Percentiles rank a stretch among this genome's conserved stretches.
These are phyloP conservation scores for Eutrigla gurnardus DNA, from an alignment of 2,797 vertebrate species.

Conservation along the genomic window DNA sequence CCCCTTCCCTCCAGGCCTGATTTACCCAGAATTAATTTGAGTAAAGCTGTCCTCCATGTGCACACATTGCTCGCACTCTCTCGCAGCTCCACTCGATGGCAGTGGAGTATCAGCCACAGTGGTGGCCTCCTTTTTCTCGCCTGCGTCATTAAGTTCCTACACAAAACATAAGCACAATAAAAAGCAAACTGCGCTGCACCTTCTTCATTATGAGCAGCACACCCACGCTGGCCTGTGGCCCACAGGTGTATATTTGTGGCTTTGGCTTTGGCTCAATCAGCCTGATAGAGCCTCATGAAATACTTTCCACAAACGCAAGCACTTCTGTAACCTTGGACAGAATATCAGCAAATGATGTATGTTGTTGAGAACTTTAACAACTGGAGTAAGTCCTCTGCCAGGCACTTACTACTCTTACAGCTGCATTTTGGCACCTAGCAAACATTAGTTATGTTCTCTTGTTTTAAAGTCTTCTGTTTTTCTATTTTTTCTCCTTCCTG, in stretches of 20 bases:
- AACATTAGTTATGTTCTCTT: not conserved
- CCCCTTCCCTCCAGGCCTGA: not conserved
- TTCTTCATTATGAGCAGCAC: conserved; percentile 46
- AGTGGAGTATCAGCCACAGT: conserved; percentile 59
- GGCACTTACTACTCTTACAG: conserved; percentile 31
- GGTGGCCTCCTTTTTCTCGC: not conserved
- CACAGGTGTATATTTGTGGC: conserved; percentile 58
- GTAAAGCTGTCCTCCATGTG: not conserved
- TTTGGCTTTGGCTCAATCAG: conserved; percentile 54
- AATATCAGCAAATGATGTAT: conserved; percentile 60
- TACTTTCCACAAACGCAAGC: conserved; percentile 63
- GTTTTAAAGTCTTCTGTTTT: not conserved
- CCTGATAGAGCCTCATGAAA: conserved; percentile 57
- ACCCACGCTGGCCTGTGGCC: conserved; percentile 49
- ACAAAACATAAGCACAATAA: conserved; percentile 42
- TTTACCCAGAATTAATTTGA: conserved; percentile 11
- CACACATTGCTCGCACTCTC: conserved; percentile 20
- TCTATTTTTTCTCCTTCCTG: not conserved
- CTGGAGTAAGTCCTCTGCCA: conserved; percentile 32
- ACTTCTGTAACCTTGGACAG: conserved; percentile 71
- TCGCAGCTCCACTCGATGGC: conserved; percentile 72
- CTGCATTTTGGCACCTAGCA: conserved; percentile 12
- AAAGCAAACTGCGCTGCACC: conserved; percentile 6
- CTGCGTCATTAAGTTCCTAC: conserved; percentile 42
- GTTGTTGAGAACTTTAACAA: conserved; percentile 63